These are phyloP conservation scores for Trachelus stipa DNA, from an alignment of 2,888 invertebrate genomes.

Conservation along the genomic window DNA sequence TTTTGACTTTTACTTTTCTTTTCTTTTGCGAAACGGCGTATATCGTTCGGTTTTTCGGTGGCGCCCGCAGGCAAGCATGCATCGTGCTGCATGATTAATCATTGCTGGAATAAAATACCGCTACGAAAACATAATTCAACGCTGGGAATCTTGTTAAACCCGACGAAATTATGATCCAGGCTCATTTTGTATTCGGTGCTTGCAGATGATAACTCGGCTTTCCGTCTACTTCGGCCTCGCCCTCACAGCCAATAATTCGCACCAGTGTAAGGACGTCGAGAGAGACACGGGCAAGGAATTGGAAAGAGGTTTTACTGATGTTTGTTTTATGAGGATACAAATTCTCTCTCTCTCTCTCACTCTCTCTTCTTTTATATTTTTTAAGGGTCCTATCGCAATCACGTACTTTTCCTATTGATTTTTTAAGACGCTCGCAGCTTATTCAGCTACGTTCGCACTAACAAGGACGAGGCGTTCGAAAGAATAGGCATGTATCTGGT, in stretches of 20 bases:
- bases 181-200: slow-evolving; percentile 38
- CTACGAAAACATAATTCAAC: slow-evolving; percentile 41
- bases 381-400: neutral
- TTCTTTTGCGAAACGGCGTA: neutral
- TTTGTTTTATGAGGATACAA: neutral
- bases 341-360: neutral
- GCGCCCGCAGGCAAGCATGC: neutral
- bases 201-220: slow-evolving; percentile 23
- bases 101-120: slow-evolving; percentile 28
- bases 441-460: neutral
- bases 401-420: neutral
- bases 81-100: slow-evolving; percentile 4
- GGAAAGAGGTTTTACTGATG: slow-evolving; percentile 1
- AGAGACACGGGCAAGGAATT: neutral
- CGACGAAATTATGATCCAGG: slow-evolving; percentile 42
- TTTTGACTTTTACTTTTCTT: neutral
- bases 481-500: neutral
- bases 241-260: slow-evolving; percentile 3
- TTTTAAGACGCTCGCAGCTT: neutral
- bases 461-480: neutral
- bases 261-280: neutral
- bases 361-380: neutral
- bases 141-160: slow-evolving; percentile 41
- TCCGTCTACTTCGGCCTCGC: slow-evolving; percentile 5
- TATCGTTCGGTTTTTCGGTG: neutral